Evolutionary conservation across 64 coral and sea anemone species (phyloP).

Genomic region (Hydrozoanthus tunicans): DNA sequence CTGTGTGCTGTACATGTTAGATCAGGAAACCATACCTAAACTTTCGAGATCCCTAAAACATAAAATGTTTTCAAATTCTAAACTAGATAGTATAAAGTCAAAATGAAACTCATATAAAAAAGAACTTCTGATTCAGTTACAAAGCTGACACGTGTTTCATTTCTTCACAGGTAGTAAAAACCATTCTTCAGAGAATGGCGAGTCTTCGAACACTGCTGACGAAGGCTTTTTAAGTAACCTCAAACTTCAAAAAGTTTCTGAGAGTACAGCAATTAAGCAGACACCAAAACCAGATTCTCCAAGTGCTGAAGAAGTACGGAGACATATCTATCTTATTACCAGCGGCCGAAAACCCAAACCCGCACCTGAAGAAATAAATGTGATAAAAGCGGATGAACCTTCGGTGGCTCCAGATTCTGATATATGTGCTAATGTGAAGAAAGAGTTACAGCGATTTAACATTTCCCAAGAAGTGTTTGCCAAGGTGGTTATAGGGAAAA

Average conservation of each 20-base stretch:
- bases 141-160: slow-evolving; percentile 62
- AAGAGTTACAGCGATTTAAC: slow-evolving; percentile 82
- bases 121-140: slow-evolving; percentile 71
- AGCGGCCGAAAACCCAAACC: slow-evolving; percentile 54
- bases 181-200: slow-evolving; percentile 56
- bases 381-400: slow-evolving; percentile 12
- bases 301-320: slow-evolving; percentile 52
- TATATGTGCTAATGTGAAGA: slow-evolving; percentile 79
- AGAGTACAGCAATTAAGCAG: not conserved
- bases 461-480: slow-evolving; percentile 94
- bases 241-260: slow-evolving; percentile 77
- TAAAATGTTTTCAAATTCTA: too few relatives aligned
- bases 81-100: too few relatives aligned
- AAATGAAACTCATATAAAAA: too few relatives aligned
- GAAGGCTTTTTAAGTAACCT: slow-evolving; percentile 72
- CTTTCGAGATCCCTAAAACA: too few relatives aligned
- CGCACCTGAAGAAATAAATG: slow-evolving; percentile 44
- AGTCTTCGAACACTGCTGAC: slow-evolving; percentile 56
- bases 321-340: slow-evolving; percentile 80
- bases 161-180: slow-evolving; percentile 53
- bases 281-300: slow-evolving; percentile 37
- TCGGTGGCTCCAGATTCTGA: slow-evolving; percentile 37
- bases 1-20: too few relatives aligned
- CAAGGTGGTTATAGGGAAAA: slow-evolving; percentile 89
- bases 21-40: too few relatives aligned